Conservation (phyloP, 1,140 invertebrate species). For the Hydropsyche tenuis region DNA sequence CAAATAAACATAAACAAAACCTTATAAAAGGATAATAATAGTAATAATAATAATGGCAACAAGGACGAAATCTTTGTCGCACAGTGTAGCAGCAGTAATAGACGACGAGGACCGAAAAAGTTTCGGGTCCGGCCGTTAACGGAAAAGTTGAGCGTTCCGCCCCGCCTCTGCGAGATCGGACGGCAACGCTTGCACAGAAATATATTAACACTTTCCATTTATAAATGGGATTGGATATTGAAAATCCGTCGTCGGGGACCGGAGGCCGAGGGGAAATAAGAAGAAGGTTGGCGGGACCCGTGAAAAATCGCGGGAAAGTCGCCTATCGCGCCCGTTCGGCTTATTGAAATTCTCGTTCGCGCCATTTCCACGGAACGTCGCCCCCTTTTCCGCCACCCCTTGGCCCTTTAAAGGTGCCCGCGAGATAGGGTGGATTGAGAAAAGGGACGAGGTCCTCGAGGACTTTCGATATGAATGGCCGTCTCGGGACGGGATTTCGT, state of each 20-base stretch:
- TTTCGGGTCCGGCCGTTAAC: slow-evolving; percentile 24
- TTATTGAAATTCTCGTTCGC: slow-evolving; percentile 49
- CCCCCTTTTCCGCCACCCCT: not conserved
- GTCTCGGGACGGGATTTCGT: slow-evolving; percentile 17
- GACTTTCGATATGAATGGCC: slow-evolving; percentile 28
- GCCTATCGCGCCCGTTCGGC: not conserved
- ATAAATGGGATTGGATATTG: slow-evolving; percentile 42
- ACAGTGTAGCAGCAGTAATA: not conserved
- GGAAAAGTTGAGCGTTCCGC: slow-evolving; percentile 10
- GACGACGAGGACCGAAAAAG: not conserved
- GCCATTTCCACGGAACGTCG: slow-evolving; percentile 36
- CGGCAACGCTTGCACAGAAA: slow-evolving; percentile 4
- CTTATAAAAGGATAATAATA: not conserved
- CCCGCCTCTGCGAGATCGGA: not conserved
- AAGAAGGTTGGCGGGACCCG: not conserved
- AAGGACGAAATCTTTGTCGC: not conserved
- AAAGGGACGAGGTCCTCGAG: slow-evolving; percentile 26
- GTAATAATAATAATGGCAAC: not conserved
- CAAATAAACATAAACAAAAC: not conserved
- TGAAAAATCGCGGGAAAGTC: slow-evolving; percentile 42
- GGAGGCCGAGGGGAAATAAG: slow-evolving; percentile 20
- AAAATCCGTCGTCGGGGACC: slow-evolving; percentile 32
- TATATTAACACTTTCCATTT: slow-evolving; percentile 41
- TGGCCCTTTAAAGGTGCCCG: no score
- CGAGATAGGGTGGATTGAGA: not conserved